A percentile compares a stretch with the other conserved stretches of the same genome.
These are phyloP conservation scores for Sebastes matsubarae DNA, from an alignment of 2,797 vertebrate species.

Conservation along the genomic window DNA sequence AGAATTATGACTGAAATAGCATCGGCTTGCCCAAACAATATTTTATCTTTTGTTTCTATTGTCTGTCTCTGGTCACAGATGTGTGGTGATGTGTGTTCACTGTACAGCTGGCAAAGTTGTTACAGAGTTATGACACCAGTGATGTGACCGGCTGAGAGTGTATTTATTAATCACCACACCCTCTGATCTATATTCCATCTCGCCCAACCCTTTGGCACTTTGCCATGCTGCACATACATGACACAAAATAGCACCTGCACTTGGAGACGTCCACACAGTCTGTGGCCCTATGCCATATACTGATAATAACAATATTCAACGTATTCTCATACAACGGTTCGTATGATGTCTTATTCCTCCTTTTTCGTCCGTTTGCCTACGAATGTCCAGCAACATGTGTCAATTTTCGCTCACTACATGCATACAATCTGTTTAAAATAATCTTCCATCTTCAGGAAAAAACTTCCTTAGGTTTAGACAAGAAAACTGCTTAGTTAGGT, in stretches of 20 bases:
- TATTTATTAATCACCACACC: neutral
- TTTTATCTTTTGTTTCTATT: neutral
- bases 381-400: neutral
- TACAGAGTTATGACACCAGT: neutral
- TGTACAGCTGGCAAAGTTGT: neutral
- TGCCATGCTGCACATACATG: neutral
- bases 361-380: neutral
- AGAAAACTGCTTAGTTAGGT: too few species aligned
- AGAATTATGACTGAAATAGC: neutral
- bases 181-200: neutral
- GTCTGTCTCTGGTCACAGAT: neutral
- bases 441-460: neutral
- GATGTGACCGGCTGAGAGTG: neutral
- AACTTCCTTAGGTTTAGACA: neutral
- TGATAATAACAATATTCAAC: neutral
- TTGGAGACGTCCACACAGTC: neutral
- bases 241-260: neutral
- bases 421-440: neutral
- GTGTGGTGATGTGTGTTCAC: neutral
- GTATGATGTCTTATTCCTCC: neutral
- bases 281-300: neutral
- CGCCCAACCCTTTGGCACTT: neutral
- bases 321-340: neutral
- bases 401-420: neutral
- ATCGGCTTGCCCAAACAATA: neutral